Percentiles rank a stretch among this genome's conserved stretches.
Conservation (phyloP, 2,113 vertebrate genomes). For the Mustela lutreola region DNA sequence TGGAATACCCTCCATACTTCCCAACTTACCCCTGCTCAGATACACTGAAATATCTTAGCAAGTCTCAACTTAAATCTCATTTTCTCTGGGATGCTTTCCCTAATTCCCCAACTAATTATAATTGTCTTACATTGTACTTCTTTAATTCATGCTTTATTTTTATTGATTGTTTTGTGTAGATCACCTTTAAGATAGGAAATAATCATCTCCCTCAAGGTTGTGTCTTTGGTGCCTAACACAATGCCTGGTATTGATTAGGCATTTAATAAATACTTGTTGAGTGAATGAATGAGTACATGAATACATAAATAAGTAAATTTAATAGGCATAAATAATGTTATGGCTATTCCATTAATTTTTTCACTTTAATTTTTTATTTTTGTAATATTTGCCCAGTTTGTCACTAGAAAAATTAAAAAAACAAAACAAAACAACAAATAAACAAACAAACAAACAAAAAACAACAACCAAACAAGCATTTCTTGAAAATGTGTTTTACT, state of each 20-base stretch:
- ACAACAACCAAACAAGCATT: background rate
- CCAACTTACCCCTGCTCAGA: background rate
- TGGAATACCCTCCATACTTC: background rate
- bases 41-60: conserved; percentile 11
- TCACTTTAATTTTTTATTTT: background rate
- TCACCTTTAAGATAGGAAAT: background rate
- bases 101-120: background rate
- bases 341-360: background rate
- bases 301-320: conserved; percentile 13
- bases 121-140: background rate
- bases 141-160: background rate
- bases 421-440: background rate
- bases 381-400: background rate
- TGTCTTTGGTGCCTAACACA: background rate
- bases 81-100: conserved; percentile 5
- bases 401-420: background rate
- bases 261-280: conserved; percentile 38
- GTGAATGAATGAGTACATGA: background rate
- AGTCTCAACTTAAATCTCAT: background rate
- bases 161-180: conserved; percentile 14
- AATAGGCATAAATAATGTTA: background rate
- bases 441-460: background rate
- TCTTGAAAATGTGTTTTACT: conserved; percentile 47
- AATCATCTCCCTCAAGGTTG: background rate
- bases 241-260: background rate